Conservation (phyloP, 2,113 vertebrate genomes). For the Oryzias woworae region DNA sequence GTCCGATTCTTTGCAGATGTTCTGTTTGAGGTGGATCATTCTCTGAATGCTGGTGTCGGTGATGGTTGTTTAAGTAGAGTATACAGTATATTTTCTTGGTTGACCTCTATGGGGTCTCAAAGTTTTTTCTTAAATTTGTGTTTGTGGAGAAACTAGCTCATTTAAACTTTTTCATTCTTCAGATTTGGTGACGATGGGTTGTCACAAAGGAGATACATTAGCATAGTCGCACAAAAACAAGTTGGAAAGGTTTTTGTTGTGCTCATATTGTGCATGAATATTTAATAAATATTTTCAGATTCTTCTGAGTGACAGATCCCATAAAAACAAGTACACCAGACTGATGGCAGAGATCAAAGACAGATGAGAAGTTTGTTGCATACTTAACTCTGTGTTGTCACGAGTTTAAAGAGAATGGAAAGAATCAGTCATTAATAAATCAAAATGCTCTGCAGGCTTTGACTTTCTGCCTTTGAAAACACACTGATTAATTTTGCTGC, state of each 20-base stretch:
- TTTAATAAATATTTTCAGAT: neutral
- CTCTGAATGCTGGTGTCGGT: no score
- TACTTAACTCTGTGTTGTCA: conserved; percentile 40
- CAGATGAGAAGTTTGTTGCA: conserved; percentile 33
- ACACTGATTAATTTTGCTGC: neutral
- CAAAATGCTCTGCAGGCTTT: conserved; percentile 33
- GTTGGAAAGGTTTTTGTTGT: conserved; percentile 20
- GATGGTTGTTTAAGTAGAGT: no score
- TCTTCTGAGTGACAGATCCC: conserved; percentile 27
- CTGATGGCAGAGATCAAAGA: conserved; percentile 46
- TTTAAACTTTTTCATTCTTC: no score
- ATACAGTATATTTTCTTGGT: no score
- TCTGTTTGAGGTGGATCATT: no score
- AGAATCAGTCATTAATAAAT: conserved; percentile 48
- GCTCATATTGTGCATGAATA: conserved; percentile 9
- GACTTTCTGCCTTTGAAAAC: conserved; percentile 23
- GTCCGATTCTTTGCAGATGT: no score
- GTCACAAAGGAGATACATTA: neutral
- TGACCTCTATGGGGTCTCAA: no score
- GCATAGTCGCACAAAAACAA: conserved; percentile 6
- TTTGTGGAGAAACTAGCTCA: no score
- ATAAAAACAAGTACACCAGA: conserved; percentile 10
- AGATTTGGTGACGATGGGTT: no score
- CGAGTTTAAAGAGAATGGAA: conserved; percentile 30
- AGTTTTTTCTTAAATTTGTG: no score